Evolutionary conservation across 2,888 invertebrate genomes (phyloP).

Genomic region (Drosophila paucipuncta): DNA sequence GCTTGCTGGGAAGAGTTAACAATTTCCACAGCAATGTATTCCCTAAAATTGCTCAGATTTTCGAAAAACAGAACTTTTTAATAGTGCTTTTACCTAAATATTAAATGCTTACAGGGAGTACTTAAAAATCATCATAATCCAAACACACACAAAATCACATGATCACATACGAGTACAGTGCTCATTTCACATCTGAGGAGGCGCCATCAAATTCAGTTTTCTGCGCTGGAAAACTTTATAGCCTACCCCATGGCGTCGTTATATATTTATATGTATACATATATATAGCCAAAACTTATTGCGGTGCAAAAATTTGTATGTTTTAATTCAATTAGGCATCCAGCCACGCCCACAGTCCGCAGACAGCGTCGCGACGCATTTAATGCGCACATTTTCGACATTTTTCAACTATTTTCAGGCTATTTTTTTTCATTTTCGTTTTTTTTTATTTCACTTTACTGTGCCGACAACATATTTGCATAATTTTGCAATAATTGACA

Average conservation of each 20-base stretch:
- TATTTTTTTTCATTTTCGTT: background rate
- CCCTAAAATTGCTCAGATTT: accelerated
- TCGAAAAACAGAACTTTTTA: background rate
- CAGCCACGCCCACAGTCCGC: conserved; percentile 16
- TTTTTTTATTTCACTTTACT: conserved; percentile 9
- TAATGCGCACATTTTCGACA: conserved; percentile 65
- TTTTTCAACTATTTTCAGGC: conserved; percentile 51
- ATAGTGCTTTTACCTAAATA: background rate
- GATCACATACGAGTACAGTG: background rate
- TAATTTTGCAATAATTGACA: conserved; percentile 80
- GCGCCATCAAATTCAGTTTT: conserved; percentile 22
- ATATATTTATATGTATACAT: background rate
- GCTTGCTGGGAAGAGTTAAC: background rate
- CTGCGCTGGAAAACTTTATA: conserved; percentile 57
- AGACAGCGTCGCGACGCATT: conserved; percentile 38
- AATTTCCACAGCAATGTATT: background rate
- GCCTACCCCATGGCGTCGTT: conserved; percentile 29
- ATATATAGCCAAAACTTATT: conserved; percentile 59
- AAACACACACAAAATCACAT: background rate
- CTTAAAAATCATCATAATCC: conserved; percentile 32
- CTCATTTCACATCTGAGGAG: conserved; percentile 46
- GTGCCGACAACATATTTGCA: conserved; percentile 67
- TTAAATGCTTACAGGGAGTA: conserved; percentile 23
- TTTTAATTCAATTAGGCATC: conserved; percentile 75
- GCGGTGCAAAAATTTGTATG: conserved; percentile 70